Evolutionary conservation across 2,797 vertebrate species (phyloP).

Genomic region (Sylvia borin): DNA sequence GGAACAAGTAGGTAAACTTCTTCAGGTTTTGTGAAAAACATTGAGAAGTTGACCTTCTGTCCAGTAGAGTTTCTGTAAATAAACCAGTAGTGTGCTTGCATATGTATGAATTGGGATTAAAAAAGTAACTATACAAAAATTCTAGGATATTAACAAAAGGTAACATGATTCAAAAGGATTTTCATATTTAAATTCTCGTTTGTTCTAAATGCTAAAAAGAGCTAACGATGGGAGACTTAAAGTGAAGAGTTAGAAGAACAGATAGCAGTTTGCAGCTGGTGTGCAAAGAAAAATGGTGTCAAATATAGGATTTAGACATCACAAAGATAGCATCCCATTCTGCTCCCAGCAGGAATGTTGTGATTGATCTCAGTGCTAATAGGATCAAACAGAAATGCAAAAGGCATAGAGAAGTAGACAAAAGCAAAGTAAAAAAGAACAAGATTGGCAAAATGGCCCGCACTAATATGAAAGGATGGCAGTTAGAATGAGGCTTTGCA

Average conservation of each 20-base stretch:
- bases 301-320: conserved; percentile 17
- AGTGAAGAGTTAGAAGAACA: not conserved
- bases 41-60: not conserved
- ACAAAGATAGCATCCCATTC: not conserved
- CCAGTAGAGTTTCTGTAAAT: not conserved
- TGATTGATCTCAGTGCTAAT: conserved; percentile 32
- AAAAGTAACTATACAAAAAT: not conserved
- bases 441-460: not conserved
- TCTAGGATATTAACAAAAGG: not conserved
- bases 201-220: not conserved
- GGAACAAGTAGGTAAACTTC: not conserved
- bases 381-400: conserved; percentile 28
- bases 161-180: not conserved
- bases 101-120: not conserved
- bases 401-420: not conserved
- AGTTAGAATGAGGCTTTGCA: not conserved
- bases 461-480: not conserved
- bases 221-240: not conserved
- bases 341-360: conserved; percentile 25
- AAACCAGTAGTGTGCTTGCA: not conserved
- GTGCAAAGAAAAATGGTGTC: not conserved
- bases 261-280: not conserved
- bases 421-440: not conserved
- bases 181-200: not conserved
- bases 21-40: not conserved